Conservation (phyloP, 2,888 invertebrate genomes). For the Frankliniella intonsa region DNA sequence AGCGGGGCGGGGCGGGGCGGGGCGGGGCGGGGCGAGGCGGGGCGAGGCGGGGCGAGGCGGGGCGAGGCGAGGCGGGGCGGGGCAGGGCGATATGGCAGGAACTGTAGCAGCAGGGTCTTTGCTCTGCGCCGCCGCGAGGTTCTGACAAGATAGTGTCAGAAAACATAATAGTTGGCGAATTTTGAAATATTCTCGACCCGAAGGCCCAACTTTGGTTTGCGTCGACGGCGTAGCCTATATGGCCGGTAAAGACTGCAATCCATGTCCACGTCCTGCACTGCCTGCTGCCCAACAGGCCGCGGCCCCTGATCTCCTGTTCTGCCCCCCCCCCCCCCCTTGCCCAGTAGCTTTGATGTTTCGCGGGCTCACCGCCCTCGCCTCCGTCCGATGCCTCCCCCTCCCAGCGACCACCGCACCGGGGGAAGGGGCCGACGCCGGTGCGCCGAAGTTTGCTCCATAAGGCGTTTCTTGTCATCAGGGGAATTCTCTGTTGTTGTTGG, state of each 20-base stretch:
- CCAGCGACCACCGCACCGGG: not conserved
- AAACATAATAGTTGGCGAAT: too few relatives aligned
- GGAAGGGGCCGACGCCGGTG: not conserved
- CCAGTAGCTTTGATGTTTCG: not conserved
- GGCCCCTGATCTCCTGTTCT: not conserved
- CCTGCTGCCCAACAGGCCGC: too few relatives aligned
- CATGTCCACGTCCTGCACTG: not conserved
- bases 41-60: too few relatives aligned
- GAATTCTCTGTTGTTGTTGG: not conserved
- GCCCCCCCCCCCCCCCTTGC: not conserved
- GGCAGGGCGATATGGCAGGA: too few relatives aligned
- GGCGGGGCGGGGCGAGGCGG: not conserved
- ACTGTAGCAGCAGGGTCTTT: too few relatives aligned
- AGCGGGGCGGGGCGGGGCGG: not conserved
- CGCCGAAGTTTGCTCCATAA: not conserved
- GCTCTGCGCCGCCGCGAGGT: too few relatives aligned
- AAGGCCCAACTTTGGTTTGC: too few relatives aligned
- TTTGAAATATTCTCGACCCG: too few relatives aligned
- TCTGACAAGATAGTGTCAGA: too few relatives aligned
- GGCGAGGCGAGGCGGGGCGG: too few relatives aligned
- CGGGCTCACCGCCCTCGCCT: not conserved
- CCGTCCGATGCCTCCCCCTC: not conserved
- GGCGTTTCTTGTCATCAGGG: conserved; percentile 11
- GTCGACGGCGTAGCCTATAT: too few relatives aligned
- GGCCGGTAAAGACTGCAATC: too few relatives aligned